Percentiles rank a stretch among this genome's conserved stretches.
phyloP scores from a whole-genome alignment of 2,888 invertebrate genomes.

The Drosophila mimetica region DNA sequence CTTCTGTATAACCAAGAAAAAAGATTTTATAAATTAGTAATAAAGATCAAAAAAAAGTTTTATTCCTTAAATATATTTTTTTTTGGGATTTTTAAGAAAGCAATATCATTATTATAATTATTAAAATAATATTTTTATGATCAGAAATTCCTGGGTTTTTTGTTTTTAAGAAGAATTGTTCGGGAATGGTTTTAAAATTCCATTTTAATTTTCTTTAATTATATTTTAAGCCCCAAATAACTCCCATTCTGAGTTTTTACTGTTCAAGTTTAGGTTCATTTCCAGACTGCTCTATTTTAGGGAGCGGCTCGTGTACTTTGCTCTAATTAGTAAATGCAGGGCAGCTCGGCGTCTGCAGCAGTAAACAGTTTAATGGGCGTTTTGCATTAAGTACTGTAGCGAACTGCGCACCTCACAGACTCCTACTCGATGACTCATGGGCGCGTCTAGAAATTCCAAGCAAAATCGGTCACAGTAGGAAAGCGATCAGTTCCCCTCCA shows the following conservation, averaged over 20 bases:
- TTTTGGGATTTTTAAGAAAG: too few species aligned
- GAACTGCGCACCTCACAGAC: slow-evolving; percentile 46
- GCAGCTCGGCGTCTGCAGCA: slow-evolving; percentile 11
- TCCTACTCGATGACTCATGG: slow-evolving; percentile 60
- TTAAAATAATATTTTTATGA: too few species aligned
- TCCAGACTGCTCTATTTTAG: background rate
- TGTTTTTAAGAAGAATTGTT: too few species aligned
- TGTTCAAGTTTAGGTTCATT: background rate
- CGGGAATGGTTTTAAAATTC: too few species aligned
- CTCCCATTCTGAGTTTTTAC: background rate
- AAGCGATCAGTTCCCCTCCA: background rate
- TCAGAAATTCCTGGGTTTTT: too few species aligned
- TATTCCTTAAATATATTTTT: too few species aligned
- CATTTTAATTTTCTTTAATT: background rate
- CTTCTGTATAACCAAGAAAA: too few species aligned
- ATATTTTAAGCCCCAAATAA: background rate
- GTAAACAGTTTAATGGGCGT: slow-evolving; percentile 13
- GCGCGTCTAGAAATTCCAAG: slow-evolving; percentile 63
- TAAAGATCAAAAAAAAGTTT: too few species aligned
- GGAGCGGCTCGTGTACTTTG: slow-evolving; percentile 47
- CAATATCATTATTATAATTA: too few species aligned
- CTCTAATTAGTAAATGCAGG: slow-evolving; percentile 63
- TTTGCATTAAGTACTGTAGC: slow-evolving; percentile 22
- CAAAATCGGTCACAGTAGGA: slow-evolving; percentile 24
- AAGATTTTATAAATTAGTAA: too few species aligned